A percentile compares a stretch with the other conserved stretches of the same genome.
Evolutionary conservation across 2,888 invertebrate species (phyloP).

Genomic region (Conus canariensis): DNA sequence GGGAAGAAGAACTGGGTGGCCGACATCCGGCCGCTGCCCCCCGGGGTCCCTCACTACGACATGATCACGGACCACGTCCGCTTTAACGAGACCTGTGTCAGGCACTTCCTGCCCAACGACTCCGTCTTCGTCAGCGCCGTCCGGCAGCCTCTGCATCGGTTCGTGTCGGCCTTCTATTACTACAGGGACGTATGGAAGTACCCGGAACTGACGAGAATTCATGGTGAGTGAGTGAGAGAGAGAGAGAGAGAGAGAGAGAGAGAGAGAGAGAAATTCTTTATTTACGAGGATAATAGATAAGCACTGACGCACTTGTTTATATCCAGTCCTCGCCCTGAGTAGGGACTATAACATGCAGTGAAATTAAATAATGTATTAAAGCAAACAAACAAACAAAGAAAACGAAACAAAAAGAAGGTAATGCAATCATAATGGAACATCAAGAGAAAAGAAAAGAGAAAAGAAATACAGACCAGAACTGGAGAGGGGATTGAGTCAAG

Average conservation of each 20-base stretch:
- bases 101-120: conserved; percentile 3
- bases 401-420: too few species aligned
- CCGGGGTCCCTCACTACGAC: neutral
- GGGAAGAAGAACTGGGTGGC: neutral
- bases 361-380: too few species aligned
- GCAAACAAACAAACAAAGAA: too few species aligned
- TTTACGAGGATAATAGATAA: too few species aligned
- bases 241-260: neutral
- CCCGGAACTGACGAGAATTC: neutral
- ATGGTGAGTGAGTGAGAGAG: neutral
- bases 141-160: neutral
- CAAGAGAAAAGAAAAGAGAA: too few species aligned
- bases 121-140: neutral
- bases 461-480: too few species aligned
- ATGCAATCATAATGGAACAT: too few species aligned
- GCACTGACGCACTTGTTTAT: too few species aligned
- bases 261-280: neutral
- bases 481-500: too few species aligned
- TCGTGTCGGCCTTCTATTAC: conserved; percentile 13
- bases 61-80: conserved; percentile 24
- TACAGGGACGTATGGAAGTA: neutral
- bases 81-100: neutral
- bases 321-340: too few species aligned
- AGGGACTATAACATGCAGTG: too few species aligned
- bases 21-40: neutral